These are phyloP conservation scores for Andrena minutula DNA, from an alignment of 2,888 invertebrate genomes.

Conservation along the genomic window DNA sequence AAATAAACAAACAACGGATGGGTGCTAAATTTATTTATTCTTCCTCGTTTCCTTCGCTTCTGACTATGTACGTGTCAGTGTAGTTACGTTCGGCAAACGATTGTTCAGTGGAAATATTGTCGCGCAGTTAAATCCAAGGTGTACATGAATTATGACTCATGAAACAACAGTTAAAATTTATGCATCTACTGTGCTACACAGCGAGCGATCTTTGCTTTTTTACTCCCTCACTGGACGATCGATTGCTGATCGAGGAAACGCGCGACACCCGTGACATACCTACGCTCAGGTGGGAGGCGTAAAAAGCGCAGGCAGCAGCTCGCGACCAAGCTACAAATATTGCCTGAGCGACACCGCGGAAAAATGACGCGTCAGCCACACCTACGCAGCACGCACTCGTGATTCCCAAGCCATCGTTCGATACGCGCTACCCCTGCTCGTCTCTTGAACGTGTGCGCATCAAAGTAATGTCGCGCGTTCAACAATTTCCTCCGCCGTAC, in stretches of 20 bases:
- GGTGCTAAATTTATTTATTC: too few relatives aligned
- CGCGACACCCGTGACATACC: not conserved
- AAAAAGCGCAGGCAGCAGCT: not conserved
- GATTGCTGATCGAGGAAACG: not conserved
- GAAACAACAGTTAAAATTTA: too few relatives aligned
- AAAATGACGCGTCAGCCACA: slow-evolving; percentile 27
- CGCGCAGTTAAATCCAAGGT: too few relatives aligned
- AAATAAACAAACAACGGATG: too few relatives aligned
- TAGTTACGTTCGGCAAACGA: too few relatives aligned
- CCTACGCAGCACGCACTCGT: slow-evolving; percentile 3
- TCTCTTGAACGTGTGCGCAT: not conserved
- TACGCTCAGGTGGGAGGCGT: not conserved
- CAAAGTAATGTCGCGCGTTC: not conserved
- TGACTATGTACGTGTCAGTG: too few relatives aligned
- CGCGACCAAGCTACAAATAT: not conserved
- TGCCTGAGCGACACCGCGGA: not conserved
- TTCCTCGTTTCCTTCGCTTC: too few relatives aligned
- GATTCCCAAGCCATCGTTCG: not conserved
- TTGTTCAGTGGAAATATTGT: too few relatives aligned
- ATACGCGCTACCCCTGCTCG: not conserved
- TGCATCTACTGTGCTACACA: too few relatives aligned
- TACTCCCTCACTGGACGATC: not conserved
- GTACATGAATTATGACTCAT: too few relatives aligned
- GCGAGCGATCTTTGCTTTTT: too few relatives aligned
- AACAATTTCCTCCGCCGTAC: not conserved